A percentile compares a stretch with the other conserved stretches of the same genome.
phyloP scores from a whole-genome alignment of 2,888 invertebrate genomes.

The Seira ritae region DNA sequence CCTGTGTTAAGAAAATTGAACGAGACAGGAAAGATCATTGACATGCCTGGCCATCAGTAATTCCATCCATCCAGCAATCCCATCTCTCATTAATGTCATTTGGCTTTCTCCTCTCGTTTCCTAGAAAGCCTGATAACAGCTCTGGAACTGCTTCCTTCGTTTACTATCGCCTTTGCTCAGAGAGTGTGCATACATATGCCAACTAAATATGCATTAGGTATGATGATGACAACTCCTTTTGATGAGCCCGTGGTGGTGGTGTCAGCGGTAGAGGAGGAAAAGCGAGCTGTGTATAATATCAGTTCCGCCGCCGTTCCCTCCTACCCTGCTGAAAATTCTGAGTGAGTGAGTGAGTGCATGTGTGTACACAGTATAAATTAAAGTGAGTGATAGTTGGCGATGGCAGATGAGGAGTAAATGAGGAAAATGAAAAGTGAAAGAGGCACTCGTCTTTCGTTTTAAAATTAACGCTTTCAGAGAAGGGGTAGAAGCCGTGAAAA shows the following conservation, averaged over 20 bases:
- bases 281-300: too few species aligned
- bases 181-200: too few species aligned
- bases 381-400: too few species aligned
- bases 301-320: too few species aligned
- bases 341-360: too few species aligned
- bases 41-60: constrained; percentile 27
- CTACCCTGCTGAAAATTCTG: too few species aligned
- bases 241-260: neutral
- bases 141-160: too few species aligned
- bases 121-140: too few species aligned
- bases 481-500: constrained; percentile 5
- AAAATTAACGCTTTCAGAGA: constrained; percentile 33
- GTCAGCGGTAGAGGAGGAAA: too few species aligned
- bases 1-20: constrained; percentile 8
- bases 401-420: neutral
- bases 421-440: constrained; percentile 21
- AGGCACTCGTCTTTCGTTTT: constrained; percentile 5
- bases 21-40: constrained; percentile 22
- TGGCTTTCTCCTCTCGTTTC: constrained; percentile 28
- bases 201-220: too few species aligned
- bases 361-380: too few species aligned
- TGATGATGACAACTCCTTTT: neutral
- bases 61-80: constrained; percentile 33
- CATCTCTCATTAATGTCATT: constrained; percentile 47
- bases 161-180: too few species aligned